These are phyloP conservation scores for Euleptes europaea DNA, from an alignment of 2,113 vertebrate species.

Conservation along the genomic window DNA sequence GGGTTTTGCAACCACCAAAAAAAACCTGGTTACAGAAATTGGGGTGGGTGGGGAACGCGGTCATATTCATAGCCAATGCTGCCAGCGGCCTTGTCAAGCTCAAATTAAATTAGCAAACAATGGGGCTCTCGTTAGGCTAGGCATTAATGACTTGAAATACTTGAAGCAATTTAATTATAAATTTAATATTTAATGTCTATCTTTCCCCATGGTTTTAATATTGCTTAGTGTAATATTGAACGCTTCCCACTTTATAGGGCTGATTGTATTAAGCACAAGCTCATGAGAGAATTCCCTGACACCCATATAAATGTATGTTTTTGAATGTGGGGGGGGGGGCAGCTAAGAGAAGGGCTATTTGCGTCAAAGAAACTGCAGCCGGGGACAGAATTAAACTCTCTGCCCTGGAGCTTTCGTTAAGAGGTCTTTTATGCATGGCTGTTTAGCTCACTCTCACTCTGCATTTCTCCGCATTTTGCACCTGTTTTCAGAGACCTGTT, in stretches of 20 bases:
- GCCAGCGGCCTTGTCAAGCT: neutral
- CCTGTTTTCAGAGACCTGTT: too few species aligned
- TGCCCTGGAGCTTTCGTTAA: neutral
- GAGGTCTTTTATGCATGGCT: too few species aligned
- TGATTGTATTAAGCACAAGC: neutral
- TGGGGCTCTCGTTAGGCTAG: neutral
- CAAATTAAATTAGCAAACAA: conserved; percentile 40
- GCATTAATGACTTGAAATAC: neutral
- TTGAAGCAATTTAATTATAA: neutral
- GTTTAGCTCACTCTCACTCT: too few species aligned
- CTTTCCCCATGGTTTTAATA: neutral
- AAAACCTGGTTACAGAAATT: conserved; percentile 23
- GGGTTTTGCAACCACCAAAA: neutral
- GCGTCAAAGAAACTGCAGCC: neutral
- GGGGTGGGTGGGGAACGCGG: neutral
- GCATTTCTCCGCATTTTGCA: too few species aligned
- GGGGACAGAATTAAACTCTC: too few species aligned
- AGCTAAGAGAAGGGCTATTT: neutral
- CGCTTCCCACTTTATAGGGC: neutral
- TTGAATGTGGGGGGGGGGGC: neutral
- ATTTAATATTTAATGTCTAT: neutral
- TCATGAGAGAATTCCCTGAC: neutral
- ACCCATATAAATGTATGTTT: neutral
- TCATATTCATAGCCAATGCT: conserved; percentile 4
- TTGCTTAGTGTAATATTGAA: neutral